phyloP scores from a whole-genome alignment of 2,113 vertebrate genomes.

The Lepus timidus region DNA sequence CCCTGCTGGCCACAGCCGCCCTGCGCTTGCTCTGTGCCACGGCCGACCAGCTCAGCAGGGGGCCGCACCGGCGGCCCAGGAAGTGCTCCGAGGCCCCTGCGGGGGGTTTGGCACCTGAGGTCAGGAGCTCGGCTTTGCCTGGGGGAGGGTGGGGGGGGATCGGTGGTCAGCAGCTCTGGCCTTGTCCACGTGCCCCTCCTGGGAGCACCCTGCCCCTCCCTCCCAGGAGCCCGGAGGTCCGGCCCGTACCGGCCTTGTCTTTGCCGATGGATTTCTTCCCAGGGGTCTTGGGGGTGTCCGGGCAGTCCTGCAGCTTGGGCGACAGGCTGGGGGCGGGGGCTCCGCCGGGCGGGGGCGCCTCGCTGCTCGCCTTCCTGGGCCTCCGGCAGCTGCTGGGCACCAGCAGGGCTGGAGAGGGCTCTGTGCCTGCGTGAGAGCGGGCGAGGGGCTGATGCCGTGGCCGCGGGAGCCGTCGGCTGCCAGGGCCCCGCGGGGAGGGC shows the following conservation, averaged over 20 bases:
- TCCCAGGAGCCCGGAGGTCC: rapidly evolving
- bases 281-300: slow-evolving; percentile 85
- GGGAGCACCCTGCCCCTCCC: not conserved
- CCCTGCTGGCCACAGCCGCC: slow-evolving; percentile 80
- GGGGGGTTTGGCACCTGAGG: slow-evolving; percentile 90
- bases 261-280: slow-evolving; percentile 89
- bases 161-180: not conserved
- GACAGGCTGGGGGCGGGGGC: slow-evolving; percentile 83
- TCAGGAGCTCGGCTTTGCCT: slow-evolving; percentile 92
- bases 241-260: slow-evolving; percentile 89
- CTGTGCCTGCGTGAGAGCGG: slow-evolving; percentile 87
- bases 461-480: too few species aligned
- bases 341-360: slow-evolving; percentile 86
- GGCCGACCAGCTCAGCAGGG: slow-evolving; percentile 92
- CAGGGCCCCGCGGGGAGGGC: too few species aligned
- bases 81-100: slow-evolving; percentile 83
- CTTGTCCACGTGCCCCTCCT: rapidly evolving
- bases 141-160: not conserved
- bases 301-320: slow-evolving; percentile 84
- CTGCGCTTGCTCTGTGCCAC: slow-evolving; percentile 91
- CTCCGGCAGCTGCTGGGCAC: slow-evolving; percentile 87
- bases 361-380: slow-evolving; percentile 86
- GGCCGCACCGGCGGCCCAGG: slow-evolving; percentile 85
- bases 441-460: not conserved
- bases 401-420: slow-evolving; percentile 91